Evolutionary conservation across 2,113 vertebrate genomes (phyloP).

Genomic region (Aleadryas rufinucha): DNA sequence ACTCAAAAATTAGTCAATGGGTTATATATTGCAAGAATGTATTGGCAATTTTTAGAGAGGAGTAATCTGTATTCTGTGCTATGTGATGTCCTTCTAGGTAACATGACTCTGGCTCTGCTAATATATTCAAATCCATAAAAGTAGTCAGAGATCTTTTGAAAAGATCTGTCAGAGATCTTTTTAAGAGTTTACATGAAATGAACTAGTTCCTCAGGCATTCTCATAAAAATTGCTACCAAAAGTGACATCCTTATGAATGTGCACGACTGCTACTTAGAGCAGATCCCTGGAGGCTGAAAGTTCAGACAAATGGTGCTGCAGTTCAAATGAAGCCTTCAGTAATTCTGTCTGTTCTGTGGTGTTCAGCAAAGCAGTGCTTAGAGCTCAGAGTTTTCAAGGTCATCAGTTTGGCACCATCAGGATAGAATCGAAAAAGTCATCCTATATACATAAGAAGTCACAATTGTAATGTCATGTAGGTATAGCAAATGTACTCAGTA

Average conservation of each 20-base stretch:
- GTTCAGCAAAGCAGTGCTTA: background rate
- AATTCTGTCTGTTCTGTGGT: background rate
- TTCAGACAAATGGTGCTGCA: background rate
- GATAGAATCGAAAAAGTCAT: background rate
- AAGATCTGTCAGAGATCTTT: background rate
- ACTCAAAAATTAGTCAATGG: background rate
- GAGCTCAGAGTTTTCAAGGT: background rate
- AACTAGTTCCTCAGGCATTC: background rate
- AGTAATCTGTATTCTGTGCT: background rate
- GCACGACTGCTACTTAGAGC: background rate
- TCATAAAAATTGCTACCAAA: background rate
- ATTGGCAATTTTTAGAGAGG: background rate
- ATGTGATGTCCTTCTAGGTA: background rate
- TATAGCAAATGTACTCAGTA: background rate
- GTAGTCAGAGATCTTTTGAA: background rate
- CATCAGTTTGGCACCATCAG: background rate
- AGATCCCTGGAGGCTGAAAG: background rate
- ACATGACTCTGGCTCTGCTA: background rate
- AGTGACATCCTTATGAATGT: background rate
- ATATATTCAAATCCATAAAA: background rate
- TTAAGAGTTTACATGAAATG: background rate
- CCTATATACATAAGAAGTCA: background rate
- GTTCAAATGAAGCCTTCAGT: background rate
- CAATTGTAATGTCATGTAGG: background rate
- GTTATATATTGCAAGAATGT: background rate